A percentile compares a stretch with the other conserved stretches of the same genome.
Conservation (phyloP, 2,113 vertebrate species). For the Pterocles orientalis region DNA sequence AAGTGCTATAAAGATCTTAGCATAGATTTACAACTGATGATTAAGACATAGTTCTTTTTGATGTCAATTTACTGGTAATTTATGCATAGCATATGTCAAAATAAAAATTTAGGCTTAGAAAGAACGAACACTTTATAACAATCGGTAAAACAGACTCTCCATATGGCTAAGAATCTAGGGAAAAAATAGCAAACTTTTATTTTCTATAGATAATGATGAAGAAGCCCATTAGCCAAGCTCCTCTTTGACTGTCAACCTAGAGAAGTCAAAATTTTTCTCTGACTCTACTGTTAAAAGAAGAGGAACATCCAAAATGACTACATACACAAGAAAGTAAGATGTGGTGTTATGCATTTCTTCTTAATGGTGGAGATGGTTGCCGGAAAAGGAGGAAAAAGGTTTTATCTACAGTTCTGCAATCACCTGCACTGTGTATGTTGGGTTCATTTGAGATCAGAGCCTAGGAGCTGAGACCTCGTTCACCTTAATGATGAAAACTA, state of each 20-base stretch:
- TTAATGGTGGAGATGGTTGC: not conserved
- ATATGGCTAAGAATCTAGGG: not conserved
- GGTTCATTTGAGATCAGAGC: not conserved
- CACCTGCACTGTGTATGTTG: not conserved
- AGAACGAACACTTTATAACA: not conserved
- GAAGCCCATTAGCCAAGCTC: not conserved
- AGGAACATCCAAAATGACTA: not conserved
- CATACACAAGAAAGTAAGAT: not conserved
- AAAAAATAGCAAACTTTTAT: not conserved
- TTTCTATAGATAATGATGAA: not conserved
- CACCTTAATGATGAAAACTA: not conserved
- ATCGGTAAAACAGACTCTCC: not conserved
- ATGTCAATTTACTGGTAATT: constrained; percentile 10
- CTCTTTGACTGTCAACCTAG: not conserved
- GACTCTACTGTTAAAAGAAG: not conserved
- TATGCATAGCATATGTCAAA: constrained; percentile 13
- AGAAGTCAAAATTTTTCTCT: not conserved
- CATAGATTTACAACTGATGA: constrained; percentile 26
- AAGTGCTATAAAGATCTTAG: not conserved
- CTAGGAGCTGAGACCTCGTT: not conserved
- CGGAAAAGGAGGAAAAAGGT: not conserved
- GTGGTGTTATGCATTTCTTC: not conserved
- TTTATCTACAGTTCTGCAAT: not conserved
- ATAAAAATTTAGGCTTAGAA: constrained; percentile 16
- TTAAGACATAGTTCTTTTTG: constrained; percentile 51